Conservation (phyloP, 2,888 invertebrate species). For the Anarsia innoxiella region DNA sequence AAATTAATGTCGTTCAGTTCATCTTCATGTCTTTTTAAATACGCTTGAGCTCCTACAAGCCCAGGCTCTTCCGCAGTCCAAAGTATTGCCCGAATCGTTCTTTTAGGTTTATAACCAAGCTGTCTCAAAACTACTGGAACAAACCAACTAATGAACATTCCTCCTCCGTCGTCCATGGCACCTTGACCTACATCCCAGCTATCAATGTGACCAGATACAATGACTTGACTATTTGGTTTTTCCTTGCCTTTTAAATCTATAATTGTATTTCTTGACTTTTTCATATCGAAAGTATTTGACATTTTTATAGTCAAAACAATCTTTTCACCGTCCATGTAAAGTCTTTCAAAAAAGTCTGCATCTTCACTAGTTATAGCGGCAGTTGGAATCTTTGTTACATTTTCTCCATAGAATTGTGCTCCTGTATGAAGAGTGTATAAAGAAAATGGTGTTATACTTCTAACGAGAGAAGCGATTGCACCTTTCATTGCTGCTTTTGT, state of each 20-base stretch:
- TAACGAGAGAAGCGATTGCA: constrained; percentile 83
- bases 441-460: constrained; percentile 86
- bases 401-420: constrained; percentile 75
- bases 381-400: constrained; percentile 79
- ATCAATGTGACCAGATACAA: constrained; percentile 89
- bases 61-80: constrained; percentile 90
- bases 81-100: constrained; percentile 83
- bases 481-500: constrained; percentile 81
- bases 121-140: constrained; percentile 79
- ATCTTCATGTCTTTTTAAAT: constrained; percentile 75
- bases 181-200: constrained; percentile 93
- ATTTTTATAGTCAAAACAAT: constrained; percentile 76
- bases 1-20: constrained; percentile 79
- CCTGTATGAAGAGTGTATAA: constrained; percentile 87
- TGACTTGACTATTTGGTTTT: constrained; percentile 71
- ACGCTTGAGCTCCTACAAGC: constrained; percentile 78
- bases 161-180: constrained; percentile 91
- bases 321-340: constrained; percentile 72
- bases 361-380: constrained; percentile 87
- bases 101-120: constrained; percentile 78
- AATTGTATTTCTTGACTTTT: constrained; percentile 81
- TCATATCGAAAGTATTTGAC: constrained; percentile 74
- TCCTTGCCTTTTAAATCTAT: constrained; percentile 78
- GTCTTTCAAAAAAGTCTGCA: constrained; percentile 81
- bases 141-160: constrained; percentile 86